These are phyloP conservation scores for Botia almorhae DNA, from an alignment of 2,797 vertebrate species.

Conservation along the genomic window DNA sequence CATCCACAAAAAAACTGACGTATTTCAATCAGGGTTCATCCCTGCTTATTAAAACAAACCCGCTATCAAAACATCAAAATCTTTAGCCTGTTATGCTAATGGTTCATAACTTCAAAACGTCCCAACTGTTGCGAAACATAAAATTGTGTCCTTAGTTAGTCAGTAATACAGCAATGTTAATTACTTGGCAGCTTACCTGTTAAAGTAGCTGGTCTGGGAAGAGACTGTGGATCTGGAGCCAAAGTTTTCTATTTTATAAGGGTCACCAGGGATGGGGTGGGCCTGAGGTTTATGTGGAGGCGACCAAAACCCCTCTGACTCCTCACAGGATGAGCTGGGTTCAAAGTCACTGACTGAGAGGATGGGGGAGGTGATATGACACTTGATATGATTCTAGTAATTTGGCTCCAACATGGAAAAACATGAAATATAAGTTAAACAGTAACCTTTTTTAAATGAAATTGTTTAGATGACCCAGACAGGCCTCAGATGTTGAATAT, in stretches of 20 bases:
- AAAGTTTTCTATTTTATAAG: slow-evolving; percentile 68
- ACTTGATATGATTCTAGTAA: not conserved
- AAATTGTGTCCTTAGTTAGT: not conserved
- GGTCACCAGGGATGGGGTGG: slow-evolving; percentile 35
- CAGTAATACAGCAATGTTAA: not conserved
- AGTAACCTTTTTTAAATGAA: not conserved
- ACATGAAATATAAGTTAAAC: not conserved
- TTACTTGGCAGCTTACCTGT: slow-evolving; percentile 74
- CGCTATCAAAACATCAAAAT: not conserved
- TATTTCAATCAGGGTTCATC: not conserved
- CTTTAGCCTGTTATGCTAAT: not conserved
- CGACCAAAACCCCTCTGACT: slow-evolving; percentile 61
- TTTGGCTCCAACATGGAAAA: not conserved
- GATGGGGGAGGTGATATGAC: slow-evolving; percentile 14
- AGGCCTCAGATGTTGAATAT: too few relatives aligned
- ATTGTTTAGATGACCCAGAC: too few relatives aligned
- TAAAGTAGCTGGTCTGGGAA: slow-evolving; percentile 66
- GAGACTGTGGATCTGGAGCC: slow-evolving; percentile 71
- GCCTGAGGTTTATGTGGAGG: slow-evolving; percentile 26
- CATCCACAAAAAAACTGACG: not conserved
- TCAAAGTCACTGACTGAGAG: slow-evolving; percentile 58
- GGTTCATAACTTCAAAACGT: not conserved
- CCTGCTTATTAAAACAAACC: not conserved
- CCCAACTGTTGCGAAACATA: not conserved
- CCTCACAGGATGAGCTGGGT: slow-evolving; percentile 48